Conservation (phyloP, 2,888 invertebrate species). For the Dasypolia templi region DNA sequence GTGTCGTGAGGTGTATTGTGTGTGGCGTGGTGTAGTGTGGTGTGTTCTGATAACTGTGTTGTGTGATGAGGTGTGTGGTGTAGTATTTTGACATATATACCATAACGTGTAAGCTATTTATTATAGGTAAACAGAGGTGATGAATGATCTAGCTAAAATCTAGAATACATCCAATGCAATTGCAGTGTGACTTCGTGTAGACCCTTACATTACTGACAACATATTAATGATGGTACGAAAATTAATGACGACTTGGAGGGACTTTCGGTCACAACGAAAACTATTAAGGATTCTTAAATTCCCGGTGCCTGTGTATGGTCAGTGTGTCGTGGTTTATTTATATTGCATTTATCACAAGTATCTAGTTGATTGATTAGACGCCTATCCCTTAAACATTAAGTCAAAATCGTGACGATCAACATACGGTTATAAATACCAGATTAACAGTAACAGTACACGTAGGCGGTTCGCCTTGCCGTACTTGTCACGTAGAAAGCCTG, state of each 20-base stretch:
- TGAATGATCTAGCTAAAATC: background rate
- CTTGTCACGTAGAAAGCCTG: slow-evolving; percentile 71
- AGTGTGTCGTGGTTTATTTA: background rate
- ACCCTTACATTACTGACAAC: background rate
- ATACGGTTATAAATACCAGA: slow-evolving; percentile 61
- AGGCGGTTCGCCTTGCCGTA: slow-evolving; percentile 69
- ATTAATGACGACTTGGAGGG: background rate
- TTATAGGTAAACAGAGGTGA: background rate
- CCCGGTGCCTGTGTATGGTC: no score
- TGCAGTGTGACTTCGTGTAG: background rate
- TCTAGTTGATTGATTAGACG: slow-evolving; percentile 44
- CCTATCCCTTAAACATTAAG: slow-evolving; percentile 46
- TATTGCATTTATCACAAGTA: slow-evolving; percentile 7
- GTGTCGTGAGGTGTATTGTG: no score
- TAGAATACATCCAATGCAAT: background rate
- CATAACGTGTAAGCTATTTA: background rate
- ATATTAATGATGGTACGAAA: background rate
- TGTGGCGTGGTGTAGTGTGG: no score
- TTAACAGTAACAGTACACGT: slow-evolving; percentile 58
- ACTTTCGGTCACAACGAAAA: background rate
- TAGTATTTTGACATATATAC: background rate
- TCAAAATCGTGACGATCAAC: slow-evolving; percentile 54
- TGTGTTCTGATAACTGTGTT: no score
- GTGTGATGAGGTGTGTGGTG: no score
- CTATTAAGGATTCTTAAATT: background rate